Base-by-base conservation (phyloP, 2,888 invertebrate species). In the Pinctada fucata region DNA sequence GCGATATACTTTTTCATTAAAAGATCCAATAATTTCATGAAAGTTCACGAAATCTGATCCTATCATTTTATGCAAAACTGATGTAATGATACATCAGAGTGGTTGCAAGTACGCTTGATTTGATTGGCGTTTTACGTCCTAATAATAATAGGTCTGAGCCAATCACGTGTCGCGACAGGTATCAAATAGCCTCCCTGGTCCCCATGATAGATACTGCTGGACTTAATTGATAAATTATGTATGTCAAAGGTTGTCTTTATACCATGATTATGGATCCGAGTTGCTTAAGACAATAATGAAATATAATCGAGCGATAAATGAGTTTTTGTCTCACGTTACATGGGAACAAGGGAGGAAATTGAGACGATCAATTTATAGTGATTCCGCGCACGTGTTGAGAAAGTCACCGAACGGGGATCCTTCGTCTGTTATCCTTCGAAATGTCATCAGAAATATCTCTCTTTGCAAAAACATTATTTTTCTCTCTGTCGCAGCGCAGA, bases 241-340 rank as follows among this genome's bases (percentile, higher is more conserved):
- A 58, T 10, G 58, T 6, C 8, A 58, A 58, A 13, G 13, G 58
- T 58, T 58, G 58, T 10, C 58, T 10, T 10, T 58, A 6, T 10
- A 6, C 58, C 8, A 58, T 10, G 8, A 58, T 58, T 6, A 13
- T 10, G 13, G 58, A 58, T 58, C 13, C 6, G 8, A 58, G 6
- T 58, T 58, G 58, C 58, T 13, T 58, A 58, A 58, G 58, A 58
- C 58, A 58, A 58, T 58, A 58, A 58, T 58, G 6, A 58, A 10
- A 13, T 58, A 58, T 58, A 58, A 58, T 58, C 6, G 8, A 58
- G 13, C 58, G 13, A 58, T 58, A 58, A 58, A 58, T 58, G 58
- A 58, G 58, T 58, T 58, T 58, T 58, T 58, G 58, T 58, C 58
- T 58, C 58, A 58, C 13, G 58, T 58, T 58, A 10, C 58, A 58